Base-by-base conservation (phyloP, 2,113 vertebrate species). In the Pachypanchax playfairii region DNA sequence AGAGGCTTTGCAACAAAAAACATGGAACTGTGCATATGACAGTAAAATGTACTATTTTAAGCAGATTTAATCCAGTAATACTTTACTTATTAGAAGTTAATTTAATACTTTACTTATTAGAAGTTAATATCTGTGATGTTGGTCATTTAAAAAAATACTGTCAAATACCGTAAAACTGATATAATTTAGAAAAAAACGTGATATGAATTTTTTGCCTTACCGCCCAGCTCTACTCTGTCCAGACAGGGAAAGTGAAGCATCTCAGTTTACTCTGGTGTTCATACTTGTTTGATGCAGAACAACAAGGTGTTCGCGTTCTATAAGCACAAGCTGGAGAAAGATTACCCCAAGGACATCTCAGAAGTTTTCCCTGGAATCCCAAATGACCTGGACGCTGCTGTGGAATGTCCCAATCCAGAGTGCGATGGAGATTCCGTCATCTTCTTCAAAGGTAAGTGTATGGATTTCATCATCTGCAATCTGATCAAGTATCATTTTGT, bases 361-460 rank as follows among this genome's bases (percentile, higher is more conserved):
- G 71, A 84, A 41, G 87, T 66, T 18, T 88, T 88, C 65, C 85
- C 85, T 28, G 87, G 85, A 47, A 79, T 88, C 61, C 87, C 85
- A 0, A 15, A 80, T 24, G 31, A 87, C 33, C 70, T 88, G 50
- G 85, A 88, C 1, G 85, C 87, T 33, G 85, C 87, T 0, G 69
- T 88, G 25, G 73, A 77, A 61, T 88, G 87, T 52, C 85, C 85
- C 52, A 67, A 84, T 8, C 42, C 76, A 0, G 79, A 83, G 1
- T 88, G 87, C 12, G 76, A 55, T 0, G 70, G 80, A 17, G 74
- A 87, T 70, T 61, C 80, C 0, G 70, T 87, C 35, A 82, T 89
- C 66, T 89, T 89, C 72, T 87, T 89, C 76, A 89, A 82, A 62
- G 66, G 87, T 87, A 11, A 25, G 70, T 70, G 31, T n/a, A 35